Conservation (phyloP, 2,113 vertebrate genomes). For the Proteles cristata region DNA sequence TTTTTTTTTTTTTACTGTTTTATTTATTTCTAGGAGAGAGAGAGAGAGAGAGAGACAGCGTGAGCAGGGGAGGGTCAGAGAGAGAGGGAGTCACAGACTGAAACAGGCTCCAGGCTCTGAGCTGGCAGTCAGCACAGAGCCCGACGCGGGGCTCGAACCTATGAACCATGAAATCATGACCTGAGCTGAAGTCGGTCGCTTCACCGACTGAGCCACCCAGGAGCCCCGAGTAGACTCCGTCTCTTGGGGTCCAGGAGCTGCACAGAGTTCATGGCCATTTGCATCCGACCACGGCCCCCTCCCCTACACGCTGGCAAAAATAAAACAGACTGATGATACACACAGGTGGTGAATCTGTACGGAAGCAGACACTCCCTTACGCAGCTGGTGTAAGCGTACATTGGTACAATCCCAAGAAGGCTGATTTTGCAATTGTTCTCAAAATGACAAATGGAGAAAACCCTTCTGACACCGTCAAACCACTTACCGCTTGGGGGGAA, state of each 20-base stretch:
- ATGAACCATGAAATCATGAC: too few species aligned
- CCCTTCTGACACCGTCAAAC: not conserved
- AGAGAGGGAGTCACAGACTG: too few species aligned
- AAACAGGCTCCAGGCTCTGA: too few species aligned
- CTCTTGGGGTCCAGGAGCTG: not conserved
- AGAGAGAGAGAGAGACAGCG: too few species aligned
- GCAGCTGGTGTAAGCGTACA: not conserved
- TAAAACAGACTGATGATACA: too few species aligned
- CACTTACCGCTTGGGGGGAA: not conserved
- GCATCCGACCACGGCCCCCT: not conserved
- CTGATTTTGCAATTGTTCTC: not conserved
- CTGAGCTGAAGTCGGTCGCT: too few species aligned
- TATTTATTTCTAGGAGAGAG: too few species aligned
- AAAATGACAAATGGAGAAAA: not conserved
- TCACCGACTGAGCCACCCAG: too few species aligned
- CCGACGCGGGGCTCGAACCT: too few species aligned
- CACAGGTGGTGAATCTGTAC: not conserved
- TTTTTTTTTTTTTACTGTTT: too few species aligned
- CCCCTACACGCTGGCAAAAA: not conserved
- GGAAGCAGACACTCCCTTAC: not conserved
- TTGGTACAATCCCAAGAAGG: fast-evolving
- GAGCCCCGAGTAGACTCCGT: not conserved
- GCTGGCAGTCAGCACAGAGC: too few species aligned
- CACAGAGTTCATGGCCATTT: not conserved
- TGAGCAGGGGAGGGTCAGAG: too few species aligned